These are phyloP conservation scores for Bambusicola thoracicus DNA, from an alignment of 2,113 vertebrate genomes.

Conservation along the genomic window DNA sequence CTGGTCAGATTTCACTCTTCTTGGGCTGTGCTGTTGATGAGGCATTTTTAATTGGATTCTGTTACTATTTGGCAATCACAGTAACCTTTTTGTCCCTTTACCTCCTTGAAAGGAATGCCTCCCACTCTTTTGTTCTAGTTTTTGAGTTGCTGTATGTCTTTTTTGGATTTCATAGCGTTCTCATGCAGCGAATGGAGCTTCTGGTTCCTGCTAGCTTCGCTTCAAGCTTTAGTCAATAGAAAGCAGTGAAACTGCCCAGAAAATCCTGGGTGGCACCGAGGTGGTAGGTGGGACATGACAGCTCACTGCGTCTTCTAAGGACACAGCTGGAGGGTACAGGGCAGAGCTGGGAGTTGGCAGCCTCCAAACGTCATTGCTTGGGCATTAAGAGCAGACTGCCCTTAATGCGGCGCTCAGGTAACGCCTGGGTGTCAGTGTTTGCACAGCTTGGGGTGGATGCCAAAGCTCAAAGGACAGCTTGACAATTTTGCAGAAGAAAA, in stretches of 20 bases:
- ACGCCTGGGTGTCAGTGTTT: neutral
- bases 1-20: neutral
- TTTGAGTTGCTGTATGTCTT: neutral
- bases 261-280: neutral
- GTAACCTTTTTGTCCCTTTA: neutral
- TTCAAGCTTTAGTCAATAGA: neutral
- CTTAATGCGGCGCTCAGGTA: rapidly evolving
- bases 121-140: neutral
- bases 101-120: neutral
- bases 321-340: neutral
- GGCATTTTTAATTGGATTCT: neutral
- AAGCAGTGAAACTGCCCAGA: neutral
- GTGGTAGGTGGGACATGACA: neutral
- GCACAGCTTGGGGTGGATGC: neutral
- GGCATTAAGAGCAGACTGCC: neutral
- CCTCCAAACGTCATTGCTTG: neutral
- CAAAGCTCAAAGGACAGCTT: neutral
- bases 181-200: neutral
- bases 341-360: neutral
- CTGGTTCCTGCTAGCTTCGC: neutral
- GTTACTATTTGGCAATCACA: neutral
- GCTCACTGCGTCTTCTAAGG: neutral
- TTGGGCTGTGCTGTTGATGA: neutral
- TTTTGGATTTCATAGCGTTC: neutral
- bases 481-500: neutral